A percentile compares a stretch with the other conserved stretches of the same genome.
Evolutionary conservation across 2,113 vertebrate genomes (phyloP).

Genomic region (Gallinago undulata): DNA sequence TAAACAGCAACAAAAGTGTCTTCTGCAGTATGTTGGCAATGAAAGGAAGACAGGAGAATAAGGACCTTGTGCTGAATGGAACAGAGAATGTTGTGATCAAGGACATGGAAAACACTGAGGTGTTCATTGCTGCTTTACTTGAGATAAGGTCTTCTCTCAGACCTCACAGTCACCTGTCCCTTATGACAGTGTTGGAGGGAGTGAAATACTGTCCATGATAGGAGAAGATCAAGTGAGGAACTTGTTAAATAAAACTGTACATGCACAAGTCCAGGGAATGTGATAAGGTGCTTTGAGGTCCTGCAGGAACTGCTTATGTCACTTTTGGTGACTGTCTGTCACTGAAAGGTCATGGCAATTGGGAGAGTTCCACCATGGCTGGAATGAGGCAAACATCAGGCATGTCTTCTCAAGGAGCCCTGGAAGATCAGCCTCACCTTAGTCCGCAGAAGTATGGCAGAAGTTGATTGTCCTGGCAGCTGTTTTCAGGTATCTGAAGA

Average conservation of each 20-base stretch:
- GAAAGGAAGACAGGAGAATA: background rate
- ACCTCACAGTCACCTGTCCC: background rate
- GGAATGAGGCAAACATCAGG: background rate
- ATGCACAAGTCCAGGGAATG: background rate
- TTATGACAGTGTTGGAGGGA: background rate
- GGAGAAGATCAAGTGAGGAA: background rate
- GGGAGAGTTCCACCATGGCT: background rate
- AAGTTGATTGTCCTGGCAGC: background rate
- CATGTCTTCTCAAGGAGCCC: background rate
- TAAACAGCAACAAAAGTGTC: background rate
- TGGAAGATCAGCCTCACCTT: background rate
- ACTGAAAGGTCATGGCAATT: background rate
- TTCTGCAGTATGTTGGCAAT: background rate
- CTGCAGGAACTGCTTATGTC: background rate
- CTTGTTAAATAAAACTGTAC: background rate
- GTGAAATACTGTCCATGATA: background rate
- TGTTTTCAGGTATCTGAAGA: background rate
- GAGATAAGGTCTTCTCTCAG: background rate
- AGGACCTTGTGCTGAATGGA: background rate
- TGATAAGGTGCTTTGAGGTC: background rate
- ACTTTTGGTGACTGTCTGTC: background rate
- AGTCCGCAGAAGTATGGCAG: background rate
- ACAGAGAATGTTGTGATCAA: background rate
- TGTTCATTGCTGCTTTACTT: background rate
- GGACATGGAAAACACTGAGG: background rate